Base-by-base conservation (phyloP, 2,888 invertebrate species). In the Hylaea fasciaria region DNA sequence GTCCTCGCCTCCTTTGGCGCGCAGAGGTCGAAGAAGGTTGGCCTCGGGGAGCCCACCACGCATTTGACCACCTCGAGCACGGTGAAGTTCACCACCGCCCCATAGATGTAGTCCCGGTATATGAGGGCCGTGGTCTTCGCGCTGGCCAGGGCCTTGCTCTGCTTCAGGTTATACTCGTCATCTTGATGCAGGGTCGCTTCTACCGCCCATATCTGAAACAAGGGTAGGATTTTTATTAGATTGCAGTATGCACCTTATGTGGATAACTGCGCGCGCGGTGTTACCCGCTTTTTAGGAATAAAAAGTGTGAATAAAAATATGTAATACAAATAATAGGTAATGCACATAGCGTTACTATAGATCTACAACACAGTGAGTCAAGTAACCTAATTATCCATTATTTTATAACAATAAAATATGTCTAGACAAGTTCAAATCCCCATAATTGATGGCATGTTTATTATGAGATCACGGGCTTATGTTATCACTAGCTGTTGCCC, bases 11-110 rank as follows among this genome's bases (percentile, higher is more conserved):
- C 93, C 67, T 94, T 94, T 3, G 96, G 96, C 66, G 89, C 83
- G 80, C 96, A 96, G 0, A 95, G 93, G 71, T 95, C 95, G 59
- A 96, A 92, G 86, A 96, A 96, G 67, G 96, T 96, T 0, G 96
- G 96, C 61, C 96, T 91, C 0, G 95, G 95, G 50, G 95, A 95
- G 0, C 95, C 95, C 3, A 95, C 92, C 13, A 95, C 84, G 13
- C 94, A 92, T 81, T 96, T 96, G 39, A 93, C 90, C 22, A 94
- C 87, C 77, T 95, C 94, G 14, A 94, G 89, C 10, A 95, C 81
- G 41, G 95, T 89, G 37, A 95, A 82, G 54, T 95, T 94, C 62
- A 95, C 91, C 32, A 93, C 84, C 0, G 94, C 83, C 0, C 95
- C 96, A 60, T 95, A 93, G 7, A 94, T 82, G 71, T 94, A 95